Base-by-base conservation (phyloP, 2,888 invertebrate species). In the Pseudococcus jackbeardsleyi region DNA sequence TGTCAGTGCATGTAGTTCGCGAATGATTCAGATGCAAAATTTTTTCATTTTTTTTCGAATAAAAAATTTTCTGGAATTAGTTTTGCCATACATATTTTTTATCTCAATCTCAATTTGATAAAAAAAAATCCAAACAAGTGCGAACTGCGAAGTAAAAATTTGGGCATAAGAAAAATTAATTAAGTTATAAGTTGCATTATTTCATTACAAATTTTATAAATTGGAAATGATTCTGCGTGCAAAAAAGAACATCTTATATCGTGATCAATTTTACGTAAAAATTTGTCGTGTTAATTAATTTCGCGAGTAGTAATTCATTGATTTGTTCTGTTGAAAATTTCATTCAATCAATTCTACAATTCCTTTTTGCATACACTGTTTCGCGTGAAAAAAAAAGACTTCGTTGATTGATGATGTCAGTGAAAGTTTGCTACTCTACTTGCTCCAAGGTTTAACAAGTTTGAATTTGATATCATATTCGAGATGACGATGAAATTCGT, bases 381-480 rank as follows among this genome's bases (percentile, higher is more conserved):
- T 64, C 64, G 22, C 12, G 64, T 64, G 9, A 22, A 64, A 64
- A 64, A 50, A 64, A 64, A 64, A 64, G 19, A 64, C 64, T 64
- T 64, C 39, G 77, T 77, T 77, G 77, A 77, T 77, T 77, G 77
- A 77, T 77, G 77, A 77, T 84, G 84, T 48, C 86, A 86, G 86
- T 86, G 86, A 86, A 86, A 86, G 86, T 86, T 86, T 86, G 42
- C 42, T 46, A 86, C 59, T 86, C 68, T 86, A 77, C 77, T 77
- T 42, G 68, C 22, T 64, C 86, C 86, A 86, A 86, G 86, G 68
- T 86, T 68, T 86, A 86, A 86, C 86, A 86, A 86, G 86, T 86
- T 86, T 68, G 86, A 86, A 68, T 68, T 86, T 86, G 86, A 86
- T 86, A 59, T 68, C 19, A 86, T 54, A 86, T 64, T 26, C 64